Conservation (phyloP, 1,140 invertebrate genomes). For the Hyles vespertilio region DNA sequence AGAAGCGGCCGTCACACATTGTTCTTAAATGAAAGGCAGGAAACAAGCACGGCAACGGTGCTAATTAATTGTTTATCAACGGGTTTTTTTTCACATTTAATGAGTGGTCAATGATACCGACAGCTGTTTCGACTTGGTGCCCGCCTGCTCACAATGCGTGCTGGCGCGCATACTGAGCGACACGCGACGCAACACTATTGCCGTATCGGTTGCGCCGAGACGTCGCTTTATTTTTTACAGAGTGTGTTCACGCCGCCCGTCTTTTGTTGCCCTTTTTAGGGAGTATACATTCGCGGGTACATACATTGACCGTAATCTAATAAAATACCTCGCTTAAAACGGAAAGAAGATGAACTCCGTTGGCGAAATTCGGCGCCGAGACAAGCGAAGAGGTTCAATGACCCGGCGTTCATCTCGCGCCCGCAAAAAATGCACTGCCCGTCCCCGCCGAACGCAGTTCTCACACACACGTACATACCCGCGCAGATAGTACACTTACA, state of each 20-base stretch:
- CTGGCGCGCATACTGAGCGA: slow-evolving; percentile 17
- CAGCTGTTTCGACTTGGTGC: slow-evolving; percentile 37
- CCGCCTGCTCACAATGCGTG: slow-evolving; percentile 38
- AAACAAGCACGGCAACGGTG: slow-evolving; percentile 17
- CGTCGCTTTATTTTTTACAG: neutral
- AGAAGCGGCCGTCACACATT: slow-evolving; percentile 41
- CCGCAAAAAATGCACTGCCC: slow-evolving; percentile 72
- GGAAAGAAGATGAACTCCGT: slow-evolving; percentile 53
- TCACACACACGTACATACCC: slow-evolving; percentile 47
- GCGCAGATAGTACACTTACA: slow-evolving; percentile 23
- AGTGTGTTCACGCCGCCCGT: neutral
- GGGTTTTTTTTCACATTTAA: slow-evolving; percentile 34
- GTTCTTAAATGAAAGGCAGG: slow-evolving; percentile 27
- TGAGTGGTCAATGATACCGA: slow-evolving; percentile 34
- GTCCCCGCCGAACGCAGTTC: slow-evolving; percentile 62
- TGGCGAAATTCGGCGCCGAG: slow-evolving; percentile 64
- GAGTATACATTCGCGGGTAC: neutral
- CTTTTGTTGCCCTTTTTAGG: neutral
- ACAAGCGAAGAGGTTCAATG: slow-evolving; percentile 57
- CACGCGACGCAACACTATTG: slow-evolving; percentile 22
- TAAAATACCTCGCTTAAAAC: slow-evolving; percentile 29
- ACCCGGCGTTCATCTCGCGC: slow-evolving; percentile 61
- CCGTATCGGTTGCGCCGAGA: neutral
- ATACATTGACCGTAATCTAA: neutral
- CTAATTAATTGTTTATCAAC: slow-evolving; percentile 41